Evolutionary conservation across 2,113 vertebrate species (phyloP).

Genomic region (Oryzias melastigma): DNA sequence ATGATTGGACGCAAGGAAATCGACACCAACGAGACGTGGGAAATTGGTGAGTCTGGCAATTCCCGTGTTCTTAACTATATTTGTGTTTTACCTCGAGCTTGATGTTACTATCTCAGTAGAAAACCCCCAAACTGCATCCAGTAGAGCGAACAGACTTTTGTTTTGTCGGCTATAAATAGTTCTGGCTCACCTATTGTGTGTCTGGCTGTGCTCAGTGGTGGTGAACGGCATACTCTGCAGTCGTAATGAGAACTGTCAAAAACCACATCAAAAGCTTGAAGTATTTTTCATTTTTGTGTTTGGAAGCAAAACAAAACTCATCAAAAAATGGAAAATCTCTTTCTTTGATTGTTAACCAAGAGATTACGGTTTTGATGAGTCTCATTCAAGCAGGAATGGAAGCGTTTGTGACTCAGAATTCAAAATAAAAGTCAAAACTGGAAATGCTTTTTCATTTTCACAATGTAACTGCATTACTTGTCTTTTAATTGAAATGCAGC

Average conservation of each 20-base stretch:
- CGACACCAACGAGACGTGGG: slow-evolving; percentile 83
- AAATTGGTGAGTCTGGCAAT: slow-evolving; percentile 84
- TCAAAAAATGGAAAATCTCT: too few species aligned
- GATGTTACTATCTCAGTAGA: neutral
- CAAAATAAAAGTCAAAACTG: too few species aligned
- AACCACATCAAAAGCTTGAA: slow-evolving; percentile 38
- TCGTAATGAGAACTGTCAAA: slow-evolving; percentile 47
- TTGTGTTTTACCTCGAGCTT: neutral
- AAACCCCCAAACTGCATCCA: neutral
- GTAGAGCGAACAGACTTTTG: slow-evolving; percentile 11
- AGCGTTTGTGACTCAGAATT: too few species aligned
- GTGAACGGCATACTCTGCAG: slow-evolving; percentile 4
- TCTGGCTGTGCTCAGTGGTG: slow-evolving; percentile 30
- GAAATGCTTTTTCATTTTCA: too few species aligned
- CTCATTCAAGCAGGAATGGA: too few species aligned
- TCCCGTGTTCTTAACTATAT: neutral
- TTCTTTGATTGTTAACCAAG: too few species aligned
- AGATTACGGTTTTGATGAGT: too few species aligned
- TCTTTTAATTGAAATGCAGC: too few species aligned
- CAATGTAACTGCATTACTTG: too few species aligned
- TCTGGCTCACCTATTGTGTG: slow-evolving; percentile 18
- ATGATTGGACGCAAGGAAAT: slow-evolving; percentile 87
- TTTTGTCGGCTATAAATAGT: slow-evolving; percentile 52
- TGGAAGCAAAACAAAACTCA: neutral
- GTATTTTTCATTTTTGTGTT: slow-evolving; percentile 14